Evolutionary conservation across 2,113 vertebrate species (phyloP).

Genomic region (Hepsetus odoe): DNA sequence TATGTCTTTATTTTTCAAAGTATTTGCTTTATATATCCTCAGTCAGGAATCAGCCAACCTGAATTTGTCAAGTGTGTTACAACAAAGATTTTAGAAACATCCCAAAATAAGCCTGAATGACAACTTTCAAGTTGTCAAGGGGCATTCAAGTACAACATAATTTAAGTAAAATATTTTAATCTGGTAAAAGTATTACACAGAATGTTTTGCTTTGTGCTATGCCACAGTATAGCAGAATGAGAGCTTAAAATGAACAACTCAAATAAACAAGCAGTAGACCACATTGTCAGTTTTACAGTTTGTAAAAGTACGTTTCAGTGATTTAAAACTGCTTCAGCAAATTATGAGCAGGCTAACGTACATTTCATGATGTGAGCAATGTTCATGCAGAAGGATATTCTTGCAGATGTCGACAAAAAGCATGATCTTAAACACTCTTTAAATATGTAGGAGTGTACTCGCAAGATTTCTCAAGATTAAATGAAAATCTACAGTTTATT

Average conservation of each 20-base stretch:
- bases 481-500: too few species aligned
- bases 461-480: slow-evolving; percentile 26
- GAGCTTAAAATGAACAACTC: background rate
- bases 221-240: background rate
- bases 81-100: background rate
- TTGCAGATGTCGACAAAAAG: background rate
- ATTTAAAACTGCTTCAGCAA: background rate
- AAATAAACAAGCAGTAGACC: background rate
- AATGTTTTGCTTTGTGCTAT: background rate
- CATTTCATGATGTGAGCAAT: too few species aligned
- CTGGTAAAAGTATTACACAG: background rate
- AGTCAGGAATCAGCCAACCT: background rate
- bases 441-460: background rate
- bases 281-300: too few species aligned
- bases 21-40: background rate
- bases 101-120: too few species aligned
- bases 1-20: background rate
- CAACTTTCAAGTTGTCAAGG: too few species aligned
- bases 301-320: background rate
- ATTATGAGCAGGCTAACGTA: background rate
- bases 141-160: background rate
- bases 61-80: background rate
- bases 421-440: background rate
- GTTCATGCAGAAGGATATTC: background rate
- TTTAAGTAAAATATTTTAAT: too few species aligned